A percentile compares a stretch with the other conserved stretches of the same genome.
Evolutionary conservation across 2,797 vertebrate genomes (phyloP).

Genomic region (Gastrophryne carolinensis): DNA sequence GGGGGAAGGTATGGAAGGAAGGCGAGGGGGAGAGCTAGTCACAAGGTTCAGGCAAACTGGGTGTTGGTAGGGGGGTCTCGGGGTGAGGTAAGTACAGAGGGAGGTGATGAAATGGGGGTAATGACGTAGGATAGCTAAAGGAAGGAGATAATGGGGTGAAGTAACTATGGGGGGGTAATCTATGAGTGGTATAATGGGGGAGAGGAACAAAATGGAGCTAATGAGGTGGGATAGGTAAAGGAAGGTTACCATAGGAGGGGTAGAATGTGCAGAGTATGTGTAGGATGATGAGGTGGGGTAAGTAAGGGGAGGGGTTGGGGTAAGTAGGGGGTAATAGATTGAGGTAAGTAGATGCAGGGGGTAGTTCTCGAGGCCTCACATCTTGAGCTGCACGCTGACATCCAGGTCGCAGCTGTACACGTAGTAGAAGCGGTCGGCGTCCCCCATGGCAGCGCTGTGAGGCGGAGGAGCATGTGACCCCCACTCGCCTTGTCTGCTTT

Average conservation of each 20-base stretch:
- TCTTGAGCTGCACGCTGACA: conserved; percentile 95
- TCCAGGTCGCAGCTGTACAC: conserved; percentile 96
- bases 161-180: background rate
- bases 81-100: no score
- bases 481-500: background rate
- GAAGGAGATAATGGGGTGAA: no score
- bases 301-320: background rate
- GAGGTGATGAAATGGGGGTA: background rate
- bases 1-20: background rate
- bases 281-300: background rate
- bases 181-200: background rate
- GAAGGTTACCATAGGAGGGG: background rate
- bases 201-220: no score
- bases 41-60: no score
- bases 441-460: conserved; percentile 64
- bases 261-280: no score
- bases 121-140: background rate
- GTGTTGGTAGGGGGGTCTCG: background rate
- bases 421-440: conserved; percentile 90
- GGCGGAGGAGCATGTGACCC: fast-evolving
- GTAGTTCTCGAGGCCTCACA: conserved; percentile 79
- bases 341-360: no score
- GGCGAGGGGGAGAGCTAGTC: background rate
- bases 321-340: no score
- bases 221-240: background rate